Percentiles rank a stretch among this genome's conserved stretches.
Evolutionary conservation across 2,113 vertebrate species (phyloP).

Genomic region (Bambusicola thoracicus): DNA sequence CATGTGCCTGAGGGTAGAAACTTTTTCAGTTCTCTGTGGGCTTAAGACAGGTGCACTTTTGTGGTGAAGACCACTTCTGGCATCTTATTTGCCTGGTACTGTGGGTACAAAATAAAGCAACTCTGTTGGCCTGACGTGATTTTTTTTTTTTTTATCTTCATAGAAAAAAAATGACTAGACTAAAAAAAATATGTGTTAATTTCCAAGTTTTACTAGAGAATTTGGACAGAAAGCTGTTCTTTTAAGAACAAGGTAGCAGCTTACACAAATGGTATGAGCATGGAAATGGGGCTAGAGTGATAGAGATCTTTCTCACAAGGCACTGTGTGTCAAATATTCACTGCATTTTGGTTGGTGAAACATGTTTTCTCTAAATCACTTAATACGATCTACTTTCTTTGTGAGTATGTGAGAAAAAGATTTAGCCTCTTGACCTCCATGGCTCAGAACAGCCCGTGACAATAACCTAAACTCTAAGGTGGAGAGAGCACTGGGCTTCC

Average conservation of each 20-base stretch:
- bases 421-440: not conserved
- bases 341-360: not conserved
- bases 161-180: not conserved
- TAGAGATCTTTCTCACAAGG: not conserved
- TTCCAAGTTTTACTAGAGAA: not conserved
- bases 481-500: not conserved
- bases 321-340: not conserved
- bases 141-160: not conserved
- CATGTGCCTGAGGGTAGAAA: not conserved
- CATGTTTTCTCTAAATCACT: not conserved
- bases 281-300: rapidly evolving
- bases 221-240: not conserved
- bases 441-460: not conserved
- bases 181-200: not conserved
- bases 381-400: not conserved
- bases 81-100: not conserved
- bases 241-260: not conserved
- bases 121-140: not conserved
- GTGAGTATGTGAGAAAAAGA: rapidly evolving
- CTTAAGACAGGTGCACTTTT: not conserved
- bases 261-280: not conserved
- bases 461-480: too few species aligned
- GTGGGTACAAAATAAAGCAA: not conserved
- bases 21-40: not conserved
- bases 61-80: not conserved